Evolutionary conservation across 2,113 vertebrate genomes (phyloP).

Genomic region (Boleophthalmus pectinirostris): DNA sequence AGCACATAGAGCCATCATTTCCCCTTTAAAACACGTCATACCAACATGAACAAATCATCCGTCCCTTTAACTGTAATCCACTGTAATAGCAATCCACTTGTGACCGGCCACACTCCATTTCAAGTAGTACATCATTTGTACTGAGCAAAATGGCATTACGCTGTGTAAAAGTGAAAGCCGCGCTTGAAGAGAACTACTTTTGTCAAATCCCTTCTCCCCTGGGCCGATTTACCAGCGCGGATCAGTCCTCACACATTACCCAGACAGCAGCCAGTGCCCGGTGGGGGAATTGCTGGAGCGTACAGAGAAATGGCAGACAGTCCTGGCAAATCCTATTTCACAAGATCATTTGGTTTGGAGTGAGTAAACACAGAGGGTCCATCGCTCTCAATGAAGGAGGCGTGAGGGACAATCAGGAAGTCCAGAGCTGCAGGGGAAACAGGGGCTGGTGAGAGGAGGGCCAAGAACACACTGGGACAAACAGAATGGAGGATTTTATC

Average conservation of each 20-base stretch:
- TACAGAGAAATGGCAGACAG: constrained; percentile 87
- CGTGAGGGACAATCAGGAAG: constrained; percentile 90
- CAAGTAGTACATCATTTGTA: neutral
- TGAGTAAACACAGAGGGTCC: constrained; percentile 93
- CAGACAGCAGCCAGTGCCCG: constrained; percentile 88
- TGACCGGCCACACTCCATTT: constrained; percentile 3
- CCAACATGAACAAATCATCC: constrained; percentile 21
- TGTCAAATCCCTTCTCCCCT: constrained; percentile 84
- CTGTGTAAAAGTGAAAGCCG: constrained; percentile 91
- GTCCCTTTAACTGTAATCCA: constrained; percentile 5
- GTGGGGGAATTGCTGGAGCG: constrained; percentile 93
- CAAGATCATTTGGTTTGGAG: constrained; percentile 98
- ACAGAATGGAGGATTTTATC: neutral
- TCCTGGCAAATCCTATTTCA: constrained; percentile 94
- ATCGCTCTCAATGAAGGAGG: constrained; percentile 93
- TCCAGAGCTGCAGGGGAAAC: constrained; percentile 87
- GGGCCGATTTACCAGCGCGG: constrained; percentile 81
- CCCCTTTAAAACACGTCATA: constrained; percentile 45
- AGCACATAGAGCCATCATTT: constrained; percentile 63
- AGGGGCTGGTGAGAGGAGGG: constrained; percentile 66
- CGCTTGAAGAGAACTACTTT: constrained; percentile 83
- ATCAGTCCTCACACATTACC: constrained; percentile 94
- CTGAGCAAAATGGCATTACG: constrained; percentile 85
- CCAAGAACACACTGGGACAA: constrained; percentile 30
- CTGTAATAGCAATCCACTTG: constrained; percentile 7